Conservation (phyloP, 2,113 vertebrate genomes). For the Gopherus flavomarginatus region DNA sequence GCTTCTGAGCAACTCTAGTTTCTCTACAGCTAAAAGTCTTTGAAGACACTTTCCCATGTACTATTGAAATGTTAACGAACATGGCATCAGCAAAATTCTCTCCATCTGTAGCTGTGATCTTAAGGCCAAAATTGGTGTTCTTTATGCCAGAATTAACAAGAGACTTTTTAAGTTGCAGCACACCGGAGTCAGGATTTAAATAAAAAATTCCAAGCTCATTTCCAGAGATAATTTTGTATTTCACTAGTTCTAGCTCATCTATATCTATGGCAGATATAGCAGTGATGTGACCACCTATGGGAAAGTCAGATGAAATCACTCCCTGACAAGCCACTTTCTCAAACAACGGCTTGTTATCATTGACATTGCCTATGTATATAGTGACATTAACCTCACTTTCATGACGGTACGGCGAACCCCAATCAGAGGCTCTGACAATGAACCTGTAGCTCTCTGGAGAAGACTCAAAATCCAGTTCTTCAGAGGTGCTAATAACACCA, state of each 20-base stretch:
- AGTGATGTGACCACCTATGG: constrained; percentile 90
- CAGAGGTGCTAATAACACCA: constrained; percentile 89
- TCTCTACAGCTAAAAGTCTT: constrained; percentile 93
- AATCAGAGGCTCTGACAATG: constrained; percentile 94
- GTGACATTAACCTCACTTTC: constrained; percentile 96
- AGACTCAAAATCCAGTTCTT: constrained; percentile 95
- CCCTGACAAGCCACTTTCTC: constrained; percentile 95
- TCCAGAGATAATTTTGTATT: constrained; percentile 96
- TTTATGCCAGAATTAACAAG: constrained; percentile 85
- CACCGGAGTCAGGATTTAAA: constrained; percentile 95
- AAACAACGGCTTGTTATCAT: constrained; percentile 96
- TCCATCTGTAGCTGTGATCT: constrained; percentile 96
- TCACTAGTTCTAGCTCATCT: constrained; percentile 94
- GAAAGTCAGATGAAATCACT: constrained; percentile 90
- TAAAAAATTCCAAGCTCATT: constrained; percentile 94
- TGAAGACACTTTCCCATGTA: constrained; percentile 87
- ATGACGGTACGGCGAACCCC: constrained; percentile 96
- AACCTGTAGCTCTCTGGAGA: constrained; percentile 92
- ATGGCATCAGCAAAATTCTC: constrained; percentile 95
- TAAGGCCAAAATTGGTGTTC: constrained; percentile 88
- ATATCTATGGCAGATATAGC: constrained; percentile 97
- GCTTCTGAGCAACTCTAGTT: constrained; percentile 92
- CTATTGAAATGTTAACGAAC: constrained; percentile 94
- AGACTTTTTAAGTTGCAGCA: constrained; percentile 88
- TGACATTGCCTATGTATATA: constrained; percentile 91